phyloP scores from a whole-genome alignment of 92 coral and sea anemone genomes.

The Porites lobata region DNA sequence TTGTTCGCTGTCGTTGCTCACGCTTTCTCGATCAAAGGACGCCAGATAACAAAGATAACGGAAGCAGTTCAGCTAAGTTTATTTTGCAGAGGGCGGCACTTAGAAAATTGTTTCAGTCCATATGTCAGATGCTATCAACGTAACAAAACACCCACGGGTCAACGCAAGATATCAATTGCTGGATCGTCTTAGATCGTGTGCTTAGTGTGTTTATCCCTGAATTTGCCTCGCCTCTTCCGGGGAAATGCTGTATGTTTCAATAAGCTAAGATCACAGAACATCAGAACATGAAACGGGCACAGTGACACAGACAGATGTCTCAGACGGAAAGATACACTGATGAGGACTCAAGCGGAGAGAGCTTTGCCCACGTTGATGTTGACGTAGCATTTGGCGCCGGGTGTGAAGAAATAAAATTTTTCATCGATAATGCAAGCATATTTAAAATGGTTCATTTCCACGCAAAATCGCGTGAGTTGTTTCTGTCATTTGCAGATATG shows the following conservation, averaged over 20 bases:
- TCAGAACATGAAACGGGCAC: slow-evolving; percentile 6
- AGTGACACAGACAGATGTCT: background rate
- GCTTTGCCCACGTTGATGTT: background rate
- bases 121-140: background rate
- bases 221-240: slow-evolving; percentile 27
- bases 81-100: background rate
- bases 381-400: no score
- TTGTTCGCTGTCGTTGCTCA: background rate
- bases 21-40: background rate
- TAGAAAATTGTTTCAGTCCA: no score
- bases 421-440: background rate
- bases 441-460: background rate
- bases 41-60: background rate
- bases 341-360: no score
- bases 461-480: slow-evolving; percentile 40
- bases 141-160: slow-evolving; percentile 28
- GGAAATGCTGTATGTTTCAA: background rate
- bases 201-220: background rate
- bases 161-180: no score
- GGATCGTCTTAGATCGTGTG: background rate
- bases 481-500: slow-evolving; percentile 2
- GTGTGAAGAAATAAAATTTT: no score
- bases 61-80: background rate
- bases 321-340: no score
- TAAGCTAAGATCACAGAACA: slow-evolving; percentile 12